These are phyloP conservation scores for Liopterus haemorrhoidalis DNA, from an alignment of 2,888 invertebrate genomes.

Conservation along the genomic window DNA sequence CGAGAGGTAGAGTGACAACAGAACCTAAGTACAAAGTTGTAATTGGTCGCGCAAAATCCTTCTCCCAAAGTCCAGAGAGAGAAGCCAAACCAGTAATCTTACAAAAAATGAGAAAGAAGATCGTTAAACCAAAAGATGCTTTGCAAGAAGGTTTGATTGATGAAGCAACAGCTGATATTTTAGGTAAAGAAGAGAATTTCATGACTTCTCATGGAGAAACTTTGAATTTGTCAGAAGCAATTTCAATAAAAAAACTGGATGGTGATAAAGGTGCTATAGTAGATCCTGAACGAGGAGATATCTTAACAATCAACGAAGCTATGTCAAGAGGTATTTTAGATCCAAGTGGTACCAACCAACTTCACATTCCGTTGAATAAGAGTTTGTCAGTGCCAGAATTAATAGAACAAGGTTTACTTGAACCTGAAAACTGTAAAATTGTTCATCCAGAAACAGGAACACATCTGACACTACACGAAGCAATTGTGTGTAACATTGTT, in stretches of 20 bases:
- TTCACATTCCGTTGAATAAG: slow-evolving; percentile 72
- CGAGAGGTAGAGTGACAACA: slow-evolving; percentile 51
- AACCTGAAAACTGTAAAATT: slow-evolving; percentile 64
- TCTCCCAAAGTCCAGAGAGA: slow-evolving; percentile 52
- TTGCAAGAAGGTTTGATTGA: slow-evolving; percentile 74
- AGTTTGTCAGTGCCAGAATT: slow-evolving; percentile 79
- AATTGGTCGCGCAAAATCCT: slow-evolving; percentile 55
- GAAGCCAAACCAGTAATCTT: slow-evolving; percentile 65
- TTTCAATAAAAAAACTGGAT: slow-evolving; percentile 63
- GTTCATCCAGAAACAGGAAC: slow-evolving; percentile 84
- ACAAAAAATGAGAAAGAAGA: slow-evolving; percentile 72
- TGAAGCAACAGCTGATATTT: slow-evolving; percentile 62
- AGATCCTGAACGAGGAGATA: slow-evolving; percentile 77
- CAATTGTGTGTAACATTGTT: slow-evolving; percentile 81
- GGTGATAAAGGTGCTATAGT: slow-evolving; percentile 70
- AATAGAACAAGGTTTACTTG: slow-evolving; percentile 78
- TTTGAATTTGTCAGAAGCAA: slow-evolving; percentile 69
- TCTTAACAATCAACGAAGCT: slow-evolving; percentile 77
- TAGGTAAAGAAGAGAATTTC: slow-evolving; percentile 57
- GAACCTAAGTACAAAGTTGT: slow-evolving; percentile 64
- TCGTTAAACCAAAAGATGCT: slow-evolving; percentile 71
- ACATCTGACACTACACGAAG: slow-evolving; percentile 71
- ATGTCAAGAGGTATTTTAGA: slow-evolving; percentile 76
- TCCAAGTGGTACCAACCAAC: slow-evolving; percentile 65
- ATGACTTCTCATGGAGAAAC: slow-evolving; percentile 52